phyloP scores from a whole-genome alignment of 2,113 vertebrate genomes.

The Athene cunicularia region DNA sequence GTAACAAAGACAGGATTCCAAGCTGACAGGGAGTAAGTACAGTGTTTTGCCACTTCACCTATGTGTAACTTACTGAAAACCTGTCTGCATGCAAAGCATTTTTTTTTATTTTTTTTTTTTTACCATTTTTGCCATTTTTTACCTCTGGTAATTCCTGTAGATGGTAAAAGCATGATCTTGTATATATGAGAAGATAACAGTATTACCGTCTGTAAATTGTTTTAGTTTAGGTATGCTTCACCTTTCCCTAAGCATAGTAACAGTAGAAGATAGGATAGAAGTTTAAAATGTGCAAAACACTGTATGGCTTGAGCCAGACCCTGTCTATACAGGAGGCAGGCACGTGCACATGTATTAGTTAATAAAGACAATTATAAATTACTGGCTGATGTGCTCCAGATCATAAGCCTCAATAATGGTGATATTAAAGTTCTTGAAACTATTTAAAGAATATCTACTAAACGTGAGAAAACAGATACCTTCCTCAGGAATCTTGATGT shows the following conservation, averaged over 20 bases:
- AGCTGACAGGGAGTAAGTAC: neutral
- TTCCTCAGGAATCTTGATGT: neutral
- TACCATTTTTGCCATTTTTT: neutral
- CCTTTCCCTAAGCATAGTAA: neutral
- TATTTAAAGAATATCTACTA: neutral
- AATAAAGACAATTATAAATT: neutral
- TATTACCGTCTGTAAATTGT: neutral
- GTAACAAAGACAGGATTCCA: neutral
- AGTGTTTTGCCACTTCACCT: neutral
- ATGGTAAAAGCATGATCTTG: neutral
- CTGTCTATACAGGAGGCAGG: neutral
- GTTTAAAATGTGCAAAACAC: neutral
- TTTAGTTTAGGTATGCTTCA: neutral
- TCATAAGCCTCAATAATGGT: neutral
- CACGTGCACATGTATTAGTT: neutral
- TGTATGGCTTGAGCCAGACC: neutral
- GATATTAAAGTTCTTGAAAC: neutral
- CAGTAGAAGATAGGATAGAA: neutral
- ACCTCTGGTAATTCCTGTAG: neutral
- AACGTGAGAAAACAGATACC: neutral
- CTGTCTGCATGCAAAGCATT: neutral
- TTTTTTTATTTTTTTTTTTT: too few species aligned
- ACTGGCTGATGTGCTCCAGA: neutral
- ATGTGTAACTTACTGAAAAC: neutral
- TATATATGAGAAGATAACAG: neutral